Conservation (phyloP, 2,888 invertebrate genomes). For the Seira ritae region DNA sequence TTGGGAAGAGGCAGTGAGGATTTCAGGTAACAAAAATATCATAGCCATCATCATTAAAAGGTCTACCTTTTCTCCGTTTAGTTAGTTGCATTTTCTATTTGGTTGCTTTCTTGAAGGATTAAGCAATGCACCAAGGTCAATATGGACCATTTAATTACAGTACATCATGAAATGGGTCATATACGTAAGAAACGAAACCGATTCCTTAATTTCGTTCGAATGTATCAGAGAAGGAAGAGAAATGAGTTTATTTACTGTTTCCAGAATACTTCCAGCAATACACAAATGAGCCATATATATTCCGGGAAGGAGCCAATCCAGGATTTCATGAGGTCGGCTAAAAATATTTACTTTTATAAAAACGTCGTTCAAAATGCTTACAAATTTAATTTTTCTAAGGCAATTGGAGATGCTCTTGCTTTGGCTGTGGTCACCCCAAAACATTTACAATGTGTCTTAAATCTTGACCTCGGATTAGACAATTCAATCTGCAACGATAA, state of each 20-base stretch:
- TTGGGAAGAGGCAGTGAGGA: slow-evolving; percentile 65
- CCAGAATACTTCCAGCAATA: slow-evolving; percentile 85
- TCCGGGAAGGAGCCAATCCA: slow-evolving; percentile 87
- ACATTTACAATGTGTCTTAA: slow-evolving; percentile 69
- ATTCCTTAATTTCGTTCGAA: neutral
- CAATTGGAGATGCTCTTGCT: slow-evolving; percentile 75
- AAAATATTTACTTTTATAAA: slow-evolving; percentile 6
- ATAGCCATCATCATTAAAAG: too few species aligned
- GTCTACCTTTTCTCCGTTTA: too few species aligned
- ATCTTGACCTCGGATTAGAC: slow-evolving; percentile 58
- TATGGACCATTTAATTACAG: slow-evolving; percentile 77
- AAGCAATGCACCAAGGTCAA: slow-evolving; percentile 75
- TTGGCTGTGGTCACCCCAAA: slow-evolving; percentile 74
- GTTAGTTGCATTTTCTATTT: too few species aligned
- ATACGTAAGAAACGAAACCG: slow-evolving; percentile 70
- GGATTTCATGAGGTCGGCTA: slow-evolving; percentile 76
- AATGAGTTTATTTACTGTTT: neutral
- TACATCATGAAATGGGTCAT: slow-evolving; percentile 93
- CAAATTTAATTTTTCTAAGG: slow-evolving; percentile 30
- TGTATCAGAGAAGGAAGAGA: neutral
- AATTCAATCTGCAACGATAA: slow-evolving; percentile 15
- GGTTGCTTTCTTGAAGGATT: slow-evolving; percentile 69
- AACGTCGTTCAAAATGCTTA: slow-evolving; percentile 12
- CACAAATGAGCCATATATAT: slow-evolving; percentile 83
- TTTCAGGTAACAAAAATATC: slow-evolving; percentile 71